These are phyloP conservation scores for Zygogramma bicolorata DNA, from an alignment of 2,888 invertebrate species.

Conservation along the genomic window DNA sequence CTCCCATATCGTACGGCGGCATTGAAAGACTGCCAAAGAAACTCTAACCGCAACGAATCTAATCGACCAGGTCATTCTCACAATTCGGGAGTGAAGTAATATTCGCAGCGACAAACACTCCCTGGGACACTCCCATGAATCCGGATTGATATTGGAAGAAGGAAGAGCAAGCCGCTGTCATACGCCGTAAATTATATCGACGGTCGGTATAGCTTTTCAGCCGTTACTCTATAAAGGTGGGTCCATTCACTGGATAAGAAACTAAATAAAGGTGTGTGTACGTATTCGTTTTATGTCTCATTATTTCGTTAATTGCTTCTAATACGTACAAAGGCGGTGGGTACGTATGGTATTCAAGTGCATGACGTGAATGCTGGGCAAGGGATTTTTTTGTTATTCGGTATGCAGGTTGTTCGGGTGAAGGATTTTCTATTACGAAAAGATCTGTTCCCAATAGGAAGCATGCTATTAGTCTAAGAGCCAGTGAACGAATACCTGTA, in stretches of 20 bases:
- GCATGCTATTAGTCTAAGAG: too few species aligned
- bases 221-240: conserved; percentile 10
- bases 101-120: conserved; percentile 8
- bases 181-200: conserved; percentile 15
- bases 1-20: too few species aligned
- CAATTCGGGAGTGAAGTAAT: conserved; percentile 6
- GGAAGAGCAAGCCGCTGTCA: conserved; percentile 9
- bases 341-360: too few species aligned
- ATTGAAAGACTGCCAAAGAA: too few species aligned
- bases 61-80: too few species aligned
- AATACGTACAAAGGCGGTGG: not conserved
- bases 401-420: too few species aligned
- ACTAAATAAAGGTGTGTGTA: conserved; percentile 9
- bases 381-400: too few species aligned
- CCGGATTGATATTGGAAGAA: conserved; percentile 15
- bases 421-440: too few species aligned
- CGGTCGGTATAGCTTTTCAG: conserved; percentile 8
- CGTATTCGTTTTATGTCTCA: conserved; percentile 10
- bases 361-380: too few species aligned
- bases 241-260: conserved; percentile 4
- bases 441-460: too few species aligned
- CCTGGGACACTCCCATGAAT: conserved; percentile 17
- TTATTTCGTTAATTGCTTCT: conserved; percentile 4
- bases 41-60: too few species aligned
- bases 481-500: too few species aligned